These are phyloP conservation scores for Meteorus colon DNA, from an alignment of 2,888 invertebrate species.

Conservation along the genomic window DNA sequence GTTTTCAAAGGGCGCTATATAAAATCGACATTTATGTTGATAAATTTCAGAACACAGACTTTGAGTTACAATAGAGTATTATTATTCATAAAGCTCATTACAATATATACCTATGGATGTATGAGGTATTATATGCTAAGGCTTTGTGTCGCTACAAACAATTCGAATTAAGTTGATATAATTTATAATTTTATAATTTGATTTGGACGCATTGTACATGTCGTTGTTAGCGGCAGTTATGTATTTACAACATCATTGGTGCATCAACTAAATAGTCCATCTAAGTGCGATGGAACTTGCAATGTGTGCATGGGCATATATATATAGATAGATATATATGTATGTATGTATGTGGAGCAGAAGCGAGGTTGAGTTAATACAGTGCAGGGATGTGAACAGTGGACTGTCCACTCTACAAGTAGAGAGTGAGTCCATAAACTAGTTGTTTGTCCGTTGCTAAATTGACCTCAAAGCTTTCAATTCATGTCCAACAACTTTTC, in stretches of 20 bases:
- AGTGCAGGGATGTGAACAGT: slow-evolving; percentile 4
- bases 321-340: neutral
- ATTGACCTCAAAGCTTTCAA: slow-evolving; percentile 33
- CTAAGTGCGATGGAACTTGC: slow-evolving; percentile 1
- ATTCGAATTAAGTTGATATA: neutral
- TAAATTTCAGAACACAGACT: neutral
- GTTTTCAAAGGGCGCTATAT: too few species aligned
- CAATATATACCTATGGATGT: neutral
- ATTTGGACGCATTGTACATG: neutral
- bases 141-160: neutral
- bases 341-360: neutral
- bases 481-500: slow-evolving; percentile 31
- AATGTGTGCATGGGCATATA: too few species aligned
- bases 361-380: neutral
- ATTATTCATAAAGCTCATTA: neutral
- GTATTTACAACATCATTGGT: neutral
- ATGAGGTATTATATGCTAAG: neutral
- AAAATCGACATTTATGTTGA: neutral
- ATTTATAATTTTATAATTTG: slow-evolving; percentile 3
- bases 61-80: neutral
- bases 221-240: neutral
- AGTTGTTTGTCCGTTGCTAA: slow-evolving; percentile 35
- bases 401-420: slow-evolving; percentile 16
- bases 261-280: slow-evolving; percentile 4
- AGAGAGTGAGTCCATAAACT: slow-evolving; percentile 27